Percentiles rank a stretch among this genome's conserved stretches.
phyloP scores from a whole-genome alignment of 2,888 invertebrate genomes.

The Diadegma fenestrale region DNA sequence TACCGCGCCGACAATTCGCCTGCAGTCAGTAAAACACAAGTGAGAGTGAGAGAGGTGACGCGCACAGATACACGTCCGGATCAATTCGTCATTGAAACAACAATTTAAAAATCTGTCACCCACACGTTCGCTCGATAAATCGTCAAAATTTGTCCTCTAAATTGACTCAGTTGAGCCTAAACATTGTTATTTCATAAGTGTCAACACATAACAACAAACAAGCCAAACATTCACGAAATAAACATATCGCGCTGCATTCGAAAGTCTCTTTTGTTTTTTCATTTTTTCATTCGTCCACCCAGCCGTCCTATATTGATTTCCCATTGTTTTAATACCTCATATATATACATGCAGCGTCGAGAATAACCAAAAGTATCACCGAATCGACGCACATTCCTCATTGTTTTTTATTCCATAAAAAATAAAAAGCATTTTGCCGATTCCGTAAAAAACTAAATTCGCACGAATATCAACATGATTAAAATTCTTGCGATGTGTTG shows the following conservation, averaged over 20 bases:
- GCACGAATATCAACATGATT: neutral
- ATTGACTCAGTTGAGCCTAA: neutral
- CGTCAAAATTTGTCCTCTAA: neutral
- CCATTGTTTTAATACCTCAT: constrained; percentile 63
- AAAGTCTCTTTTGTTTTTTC: constrained; percentile 30
- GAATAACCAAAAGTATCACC: neutral
- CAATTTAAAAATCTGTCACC: constrained; percentile 6
- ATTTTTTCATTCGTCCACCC: constrained; percentile 34
- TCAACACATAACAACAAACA: neutral
- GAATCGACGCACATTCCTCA: neutral
- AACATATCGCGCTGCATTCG: constrained; percentile 12
- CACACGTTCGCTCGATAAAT: neutral
- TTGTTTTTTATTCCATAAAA: neutral
- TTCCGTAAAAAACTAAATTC: neutral
- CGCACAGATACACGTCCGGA: constrained; percentile 19
- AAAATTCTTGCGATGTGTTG: neutral
- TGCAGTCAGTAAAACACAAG: neutral
- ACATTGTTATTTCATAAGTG: constrained; percentile 2
- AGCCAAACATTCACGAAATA: constrained; percentile 15
- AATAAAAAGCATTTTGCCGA: neutral
- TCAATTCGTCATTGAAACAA: constrained; percentile 35
- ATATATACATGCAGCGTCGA: constrained; percentile 29
- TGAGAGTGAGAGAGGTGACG: constrained; percentile 1
- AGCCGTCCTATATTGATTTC: constrained; percentile 64
- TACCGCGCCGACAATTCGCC: neutral